A percentile compares a stretch with the other conserved stretches of the same genome.
Evolutionary conservation across 2,113 vertebrate genomes (phyloP).

Genomic region (Trichomycterus rosablanca): DNA sequence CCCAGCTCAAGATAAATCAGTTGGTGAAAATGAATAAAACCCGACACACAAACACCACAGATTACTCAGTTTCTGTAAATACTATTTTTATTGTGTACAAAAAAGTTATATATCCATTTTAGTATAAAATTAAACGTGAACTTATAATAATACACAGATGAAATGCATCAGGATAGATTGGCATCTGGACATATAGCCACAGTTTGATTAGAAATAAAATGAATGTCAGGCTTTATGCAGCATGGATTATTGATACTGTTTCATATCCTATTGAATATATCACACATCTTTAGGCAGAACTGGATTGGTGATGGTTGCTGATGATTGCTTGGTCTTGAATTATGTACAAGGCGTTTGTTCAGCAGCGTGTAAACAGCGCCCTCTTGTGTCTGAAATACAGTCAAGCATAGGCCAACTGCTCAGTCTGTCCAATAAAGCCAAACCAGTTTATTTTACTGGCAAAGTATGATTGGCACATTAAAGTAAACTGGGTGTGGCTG

Average conservation of each 20-base stretch:
- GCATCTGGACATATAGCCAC: background rate
- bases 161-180: background rate
- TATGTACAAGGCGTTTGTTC: background rate
- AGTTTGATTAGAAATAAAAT: too few relatives aligned
- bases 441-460: too few relatives aligned
- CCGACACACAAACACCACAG: background rate
- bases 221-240: background rate
- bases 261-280: too few relatives aligned
- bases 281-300: too few relatives aligned
- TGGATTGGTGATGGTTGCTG: too few relatives aligned
- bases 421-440: too few relatives aligned
- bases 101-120: slow-evolving; percentile 37
- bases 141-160: slow-evolving; percentile 8
- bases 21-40: too few relatives aligned
- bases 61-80: slow-evolving; percentile 11
- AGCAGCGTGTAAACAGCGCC: background rate
- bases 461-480: too few relatives aligned
- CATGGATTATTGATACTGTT: background rate
- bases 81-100: slow-evolving; percentile 43
- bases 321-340: background rate
- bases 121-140: slow-evolving; percentile 36
- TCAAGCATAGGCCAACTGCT: too few relatives aligned
- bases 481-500: too few relatives aligned
- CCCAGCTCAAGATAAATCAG: too few relatives aligned
- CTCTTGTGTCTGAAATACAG: slow-evolving; percentile 1